Evolutionary conservation across 2,888 invertebrate species (phyloP).

Genomic region (Trissoscelio sp.): DNA sequence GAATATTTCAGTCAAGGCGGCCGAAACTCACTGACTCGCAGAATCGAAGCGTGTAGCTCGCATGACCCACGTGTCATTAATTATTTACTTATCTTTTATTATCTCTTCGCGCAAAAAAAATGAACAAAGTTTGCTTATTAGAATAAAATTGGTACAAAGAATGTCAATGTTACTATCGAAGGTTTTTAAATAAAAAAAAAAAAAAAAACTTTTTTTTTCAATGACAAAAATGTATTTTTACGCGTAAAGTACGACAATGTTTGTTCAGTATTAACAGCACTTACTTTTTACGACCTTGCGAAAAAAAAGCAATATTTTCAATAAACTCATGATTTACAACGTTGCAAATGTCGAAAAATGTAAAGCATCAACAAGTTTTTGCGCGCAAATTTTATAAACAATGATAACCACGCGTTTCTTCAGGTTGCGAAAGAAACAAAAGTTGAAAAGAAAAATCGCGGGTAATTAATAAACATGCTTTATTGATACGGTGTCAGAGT

Average conservation of each 20-base stretch:
- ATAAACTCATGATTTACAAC: not conserved
- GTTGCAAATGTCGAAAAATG: not conserved
- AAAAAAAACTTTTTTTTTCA: too few species aligned
- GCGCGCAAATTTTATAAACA: conserved; percentile 1
- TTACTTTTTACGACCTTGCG: not conserved
- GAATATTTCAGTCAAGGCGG: conserved; percentile 42
- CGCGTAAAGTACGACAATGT: conserved; percentile 1
- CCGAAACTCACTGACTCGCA: conserved; percentile 8
- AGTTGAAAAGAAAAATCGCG: not conserved
- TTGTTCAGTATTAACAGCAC: not conserved
- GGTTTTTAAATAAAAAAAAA: not conserved
- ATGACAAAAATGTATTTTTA: not conserved
- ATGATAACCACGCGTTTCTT: not conserved
- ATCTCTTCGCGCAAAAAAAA: conserved; percentile 30
- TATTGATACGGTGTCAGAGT: conserved; percentile 12
- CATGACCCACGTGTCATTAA: conserved; percentile 31
- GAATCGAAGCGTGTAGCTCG: conserved; percentile 8
- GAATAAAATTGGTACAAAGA: conserved; percentile 21
- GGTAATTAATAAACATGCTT: conserved; percentile 15
- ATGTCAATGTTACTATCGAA: conserved; percentile 31
- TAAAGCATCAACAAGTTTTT: conserved; percentile 7
- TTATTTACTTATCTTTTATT: conserved; percentile 28
- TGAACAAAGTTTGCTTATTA: conserved; percentile 29
- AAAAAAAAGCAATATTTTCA: not conserved
- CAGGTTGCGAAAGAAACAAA: not conserved